Base-by-base conservation (phyloP, 2,113 vertebrate species). In the Pycnonotus jocosus region DNA sequence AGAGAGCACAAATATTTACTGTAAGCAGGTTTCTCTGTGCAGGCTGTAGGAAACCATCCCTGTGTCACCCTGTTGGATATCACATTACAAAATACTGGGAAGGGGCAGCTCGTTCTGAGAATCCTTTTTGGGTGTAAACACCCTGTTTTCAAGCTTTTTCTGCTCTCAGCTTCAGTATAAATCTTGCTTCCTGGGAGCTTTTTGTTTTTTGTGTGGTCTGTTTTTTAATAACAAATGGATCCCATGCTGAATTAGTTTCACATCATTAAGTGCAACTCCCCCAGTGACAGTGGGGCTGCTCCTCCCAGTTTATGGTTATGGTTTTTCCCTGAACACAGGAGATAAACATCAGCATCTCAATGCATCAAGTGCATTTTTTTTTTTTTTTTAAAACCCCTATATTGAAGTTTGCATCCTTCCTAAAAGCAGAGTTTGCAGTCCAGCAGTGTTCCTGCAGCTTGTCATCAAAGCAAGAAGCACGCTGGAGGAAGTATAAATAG, bases 401-500 rank as follows among this genome's bases (percentile, higher is more conserved):
- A 5, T 2, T 78, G 53, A 64, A 83, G 42, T 92, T 45, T 78
- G 16, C 58, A 15, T 48, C 82, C 62, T 80, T 78, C 62, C 23
- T 86, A 27, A 74, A 77, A 45, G 47, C 72, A 68, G 72, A 45
- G 45, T 66, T 86, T 68, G 83, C 54, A 53, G 40, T 70, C 6
- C 37, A 70, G 82, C 86, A 31, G 47, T 17, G 50, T 51, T 92
- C 90, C 88, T 92, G 85, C 76, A 84, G 90, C 88, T 70, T 90
- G 88, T 83, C 93, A 21, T 64, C 86, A 86, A 62, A 90, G 53
- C 74, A 47, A 94, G 95, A 51, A 74, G 80, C 92, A 78, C 0
- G 2, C 82, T 81, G 44, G 72, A 74, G 93, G 47, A 92, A 84
- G 86, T 96, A 96, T 93, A 97, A 97, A 96, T 94, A 96, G 93